Base-by-base conservation (phyloP, 1,140 invertebrate species). In the Amyelois transitella region DNA sequence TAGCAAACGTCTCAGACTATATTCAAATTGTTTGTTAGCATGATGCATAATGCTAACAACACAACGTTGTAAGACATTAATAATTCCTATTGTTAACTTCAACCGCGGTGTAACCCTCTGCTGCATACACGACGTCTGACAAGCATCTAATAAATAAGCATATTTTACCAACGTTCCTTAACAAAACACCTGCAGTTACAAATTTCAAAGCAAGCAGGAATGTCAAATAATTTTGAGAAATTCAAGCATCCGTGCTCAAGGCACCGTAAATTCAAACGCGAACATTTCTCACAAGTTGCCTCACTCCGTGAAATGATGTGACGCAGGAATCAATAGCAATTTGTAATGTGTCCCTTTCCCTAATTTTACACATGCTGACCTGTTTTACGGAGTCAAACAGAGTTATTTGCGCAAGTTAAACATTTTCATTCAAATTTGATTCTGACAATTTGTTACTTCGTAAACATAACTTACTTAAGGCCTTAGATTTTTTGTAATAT, bases 191-290 rank as follows among this genome's bases (percentile, higher is more conserved):
- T 53, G 43, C 52, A 53, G 52, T 47, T 47, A 53, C 52, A 53
- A 53, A 53, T 53, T 43, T 18, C 48, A 60, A 48, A 56, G 21
- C 24, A 50, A 43, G 18, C 38, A 14, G 48, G 19, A 52, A 51
- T 54, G 25, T 51, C 38, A 50, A 62, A 62, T 51, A 54, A 62
- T 62, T 54, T 57, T 21, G 47, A 51, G 47, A 53, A 45, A 52
- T 62, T 51, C 43, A 28, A 57, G 47, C 43, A 44, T 45, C 17
- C 47, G 43, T 51, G 55, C 24, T 43, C 52, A 17, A 47, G 43
- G 24, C 25, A 51, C 19, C 51, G 49, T 49, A 12, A 52, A 44
- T 55, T 49, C 47, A 54, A 50, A 50, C 32, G 14, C 22, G 14
- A 18, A 50, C 49, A 47, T 28, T 45, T 18, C 38, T 48, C 12